phyloP scores from a whole-genome alignment of 2,888 invertebrate species.

The Chrysolina americana region DNA sequence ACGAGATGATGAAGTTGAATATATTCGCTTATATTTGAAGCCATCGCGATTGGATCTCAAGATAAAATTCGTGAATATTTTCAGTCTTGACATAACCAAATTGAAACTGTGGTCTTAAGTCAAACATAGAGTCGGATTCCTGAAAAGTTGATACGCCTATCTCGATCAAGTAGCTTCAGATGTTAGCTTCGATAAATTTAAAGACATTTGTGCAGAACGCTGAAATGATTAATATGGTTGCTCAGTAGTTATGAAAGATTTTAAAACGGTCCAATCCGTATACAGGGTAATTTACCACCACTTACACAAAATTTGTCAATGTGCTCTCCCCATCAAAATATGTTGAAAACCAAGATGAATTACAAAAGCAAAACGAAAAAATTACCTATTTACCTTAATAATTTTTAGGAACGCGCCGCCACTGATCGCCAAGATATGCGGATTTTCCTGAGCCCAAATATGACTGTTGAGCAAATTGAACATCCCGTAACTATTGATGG shows the following conservation, averaged over 20 bases:
- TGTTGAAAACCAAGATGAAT: too few species aligned
- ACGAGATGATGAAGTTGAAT: conserved; percentile 31
- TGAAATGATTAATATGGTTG: too few species aligned
- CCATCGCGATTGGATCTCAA: conserved; percentile 21
- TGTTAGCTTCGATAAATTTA: conserved; percentile 14
- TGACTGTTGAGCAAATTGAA: too few species aligned
- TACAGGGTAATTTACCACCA: too few species aligned
- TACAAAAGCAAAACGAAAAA: too few species aligned
- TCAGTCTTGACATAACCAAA: conserved; percentile 14
- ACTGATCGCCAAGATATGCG: too few species aligned
- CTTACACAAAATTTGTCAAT: too few species aligned
- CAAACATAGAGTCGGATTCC: conserved; percentile 24
- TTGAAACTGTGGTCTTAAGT: conserved; percentile 27
- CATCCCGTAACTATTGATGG: too few species aligned
- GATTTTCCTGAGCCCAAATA: too few species aligned
- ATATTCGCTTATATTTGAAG: conserved; percentile 35
- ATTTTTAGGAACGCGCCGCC: too few species aligned
- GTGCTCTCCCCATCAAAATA: too few species aligned
- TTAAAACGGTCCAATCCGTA: not conserved
- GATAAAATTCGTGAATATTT: conserved; percentile 24
- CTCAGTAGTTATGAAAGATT: not conserved
- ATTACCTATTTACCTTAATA: too few species aligned
- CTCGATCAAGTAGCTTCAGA: conserved; percentile 6
- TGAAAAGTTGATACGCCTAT: conserved; percentile 20
- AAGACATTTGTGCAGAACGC: not conserved